phyloP scores from a whole-genome alignment of 2,797 vertebrate species.

The Cryptoblepharus egeriae region DNA sequence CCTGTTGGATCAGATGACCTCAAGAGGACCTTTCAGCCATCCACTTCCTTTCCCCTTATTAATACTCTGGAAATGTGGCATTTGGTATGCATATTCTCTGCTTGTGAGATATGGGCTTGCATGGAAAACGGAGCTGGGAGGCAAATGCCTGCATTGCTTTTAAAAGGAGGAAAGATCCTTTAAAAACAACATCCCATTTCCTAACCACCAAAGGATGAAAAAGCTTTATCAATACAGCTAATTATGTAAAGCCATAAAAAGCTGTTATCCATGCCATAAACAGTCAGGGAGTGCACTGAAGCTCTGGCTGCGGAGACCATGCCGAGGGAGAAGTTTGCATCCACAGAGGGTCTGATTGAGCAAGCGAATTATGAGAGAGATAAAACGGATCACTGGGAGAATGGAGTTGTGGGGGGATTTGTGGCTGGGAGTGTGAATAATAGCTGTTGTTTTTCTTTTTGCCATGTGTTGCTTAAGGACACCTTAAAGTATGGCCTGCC shows the following conservation, averaged over 20 bases:
- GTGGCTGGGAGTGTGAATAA: neutral
- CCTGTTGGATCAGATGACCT: too few relatives aligned
- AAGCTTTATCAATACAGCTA: neutral
- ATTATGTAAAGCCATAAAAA: constrained; percentile 24
- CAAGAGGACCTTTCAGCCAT: too few relatives aligned
- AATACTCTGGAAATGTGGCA: too few relatives aligned
- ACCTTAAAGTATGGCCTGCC: neutral
- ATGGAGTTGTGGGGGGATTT: neutral
- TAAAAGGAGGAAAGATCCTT: neutral
- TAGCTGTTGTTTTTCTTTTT: neutral
- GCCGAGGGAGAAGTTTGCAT: neutral
- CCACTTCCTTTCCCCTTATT: too few relatives aligned
- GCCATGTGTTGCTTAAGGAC: neutral
- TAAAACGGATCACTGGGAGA: neutral
- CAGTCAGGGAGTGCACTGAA: neutral
- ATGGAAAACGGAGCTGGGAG: too few relatives aligned
- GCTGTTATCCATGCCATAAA: constrained; percentile 3
- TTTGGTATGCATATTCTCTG: too few relatives aligned
- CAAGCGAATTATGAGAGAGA: neutral
- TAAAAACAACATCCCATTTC: neutral
- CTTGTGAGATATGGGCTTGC: neutral
- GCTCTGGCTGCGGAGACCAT: neutral
- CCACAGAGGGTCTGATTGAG: neutral
- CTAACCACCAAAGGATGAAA: neutral
- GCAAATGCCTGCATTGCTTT: neutral